Evolutionary conservation across 2,888 invertebrate species (phyloP).

Genomic region (Stenodera caucasica): DNA sequence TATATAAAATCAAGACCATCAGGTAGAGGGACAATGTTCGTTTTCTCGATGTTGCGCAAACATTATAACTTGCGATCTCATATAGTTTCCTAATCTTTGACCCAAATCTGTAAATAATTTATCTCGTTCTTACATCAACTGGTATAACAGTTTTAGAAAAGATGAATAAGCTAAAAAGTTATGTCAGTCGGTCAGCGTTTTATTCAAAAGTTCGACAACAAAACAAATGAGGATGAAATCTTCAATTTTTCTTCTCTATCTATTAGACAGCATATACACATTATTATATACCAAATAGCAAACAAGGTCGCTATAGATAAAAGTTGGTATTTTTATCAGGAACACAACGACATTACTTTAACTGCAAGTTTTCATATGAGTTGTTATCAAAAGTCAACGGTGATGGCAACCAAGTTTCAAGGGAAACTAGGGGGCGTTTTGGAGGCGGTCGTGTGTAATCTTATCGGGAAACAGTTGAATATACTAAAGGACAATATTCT

Average conservation of each 20-base stretch:
- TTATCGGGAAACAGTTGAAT: conserved; percentile 41
- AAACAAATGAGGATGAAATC: not conserved
- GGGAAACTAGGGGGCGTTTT: conserved; percentile 14
- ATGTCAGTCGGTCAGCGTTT: conserved; percentile 33
- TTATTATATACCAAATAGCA: conserved; percentile 11
- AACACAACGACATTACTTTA: conserved; percentile 31
- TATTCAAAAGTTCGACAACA: conserved; percentile 27
- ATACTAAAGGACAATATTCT: conserved; percentile 44
- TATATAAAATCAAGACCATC: conserved; percentile 23
- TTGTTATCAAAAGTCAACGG: conserved; percentile 8
- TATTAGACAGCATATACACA: not conserved
- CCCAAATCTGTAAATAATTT: conserved; percentile 34
- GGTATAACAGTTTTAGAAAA: conserved; percentile 27
- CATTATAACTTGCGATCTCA: conserved; percentile 24
- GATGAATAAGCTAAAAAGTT: conserved; percentile 28
- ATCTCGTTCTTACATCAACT: conserved; percentile 30
- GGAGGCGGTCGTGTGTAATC: conserved; percentile 37
- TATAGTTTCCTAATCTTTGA: conserved; percentile 26
- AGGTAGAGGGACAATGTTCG: conserved; percentile 14
- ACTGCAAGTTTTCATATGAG: conserved; percentile 43
- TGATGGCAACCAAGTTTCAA: conserved; percentile 2
- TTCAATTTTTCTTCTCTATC: not conserved
- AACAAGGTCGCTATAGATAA: conserved; percentile 33
- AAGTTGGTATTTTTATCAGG: conserved; percentile 39
- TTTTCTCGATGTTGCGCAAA: conserved; percentile 20